Conservation (phyloP, 2,888 invertebrate genomes). For the Cosmia pyralina region DNA sequence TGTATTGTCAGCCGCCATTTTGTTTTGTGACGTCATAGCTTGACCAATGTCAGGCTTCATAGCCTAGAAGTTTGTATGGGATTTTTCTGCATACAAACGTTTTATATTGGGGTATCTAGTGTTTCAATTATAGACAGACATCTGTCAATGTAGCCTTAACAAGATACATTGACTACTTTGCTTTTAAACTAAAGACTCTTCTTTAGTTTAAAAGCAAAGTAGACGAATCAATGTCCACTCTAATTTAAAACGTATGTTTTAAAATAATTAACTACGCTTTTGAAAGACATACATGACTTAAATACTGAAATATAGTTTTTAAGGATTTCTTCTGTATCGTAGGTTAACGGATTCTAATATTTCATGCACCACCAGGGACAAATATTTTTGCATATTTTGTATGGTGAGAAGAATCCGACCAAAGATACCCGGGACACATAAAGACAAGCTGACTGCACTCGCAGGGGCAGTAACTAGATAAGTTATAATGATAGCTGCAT, state of each 20-base stretch:
- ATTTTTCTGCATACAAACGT: background rate
- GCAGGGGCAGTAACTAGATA: background rate
- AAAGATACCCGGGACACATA: conserved; percentile 1
- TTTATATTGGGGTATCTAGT: background rate
- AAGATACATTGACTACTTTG: background rate
- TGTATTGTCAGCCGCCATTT: conserved; percentile 2
- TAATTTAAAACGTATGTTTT: background rate
- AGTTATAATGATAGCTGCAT: background rate
- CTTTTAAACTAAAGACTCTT: too few relatives aligned
- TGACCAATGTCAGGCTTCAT: background rate
- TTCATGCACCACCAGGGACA: background rate
- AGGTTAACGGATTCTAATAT: background rate
- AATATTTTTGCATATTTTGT: conserved; percentile 9
- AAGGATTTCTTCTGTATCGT: background rate
- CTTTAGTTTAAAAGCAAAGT: background rate
- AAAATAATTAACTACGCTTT: background rate
- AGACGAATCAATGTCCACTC: background rate
- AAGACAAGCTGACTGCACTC: conserved; percentile 3
- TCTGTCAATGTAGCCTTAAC: background rate
- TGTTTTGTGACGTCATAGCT: background rate
- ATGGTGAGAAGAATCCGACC: background rate
- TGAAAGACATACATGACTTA: background rate
- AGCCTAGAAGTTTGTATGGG: background rate
- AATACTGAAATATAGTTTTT: conserved; percentile 3
- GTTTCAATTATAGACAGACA: background rate